Percentiles rank a stretch among this genome's conserved stretches.
Conservation (phyloP, 2,797 vertebrate species). For the Falco naumanni region DNA sequence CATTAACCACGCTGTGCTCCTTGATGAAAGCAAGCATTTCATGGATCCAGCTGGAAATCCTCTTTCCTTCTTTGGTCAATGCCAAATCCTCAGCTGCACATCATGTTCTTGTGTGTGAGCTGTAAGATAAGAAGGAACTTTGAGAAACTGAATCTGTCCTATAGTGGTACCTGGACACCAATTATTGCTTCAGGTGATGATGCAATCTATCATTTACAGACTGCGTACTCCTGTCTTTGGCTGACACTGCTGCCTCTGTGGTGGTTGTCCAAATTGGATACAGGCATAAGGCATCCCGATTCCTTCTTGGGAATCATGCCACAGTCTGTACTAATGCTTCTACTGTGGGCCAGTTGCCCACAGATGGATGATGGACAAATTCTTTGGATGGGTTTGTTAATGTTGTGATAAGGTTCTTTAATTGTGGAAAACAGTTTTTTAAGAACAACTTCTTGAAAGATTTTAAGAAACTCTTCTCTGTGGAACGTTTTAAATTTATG, state of each 20-base stretch:
- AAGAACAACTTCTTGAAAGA: not conserved
- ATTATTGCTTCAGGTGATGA: not conserved
- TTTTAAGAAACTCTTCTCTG: not conserved
- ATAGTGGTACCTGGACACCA: not conserved
- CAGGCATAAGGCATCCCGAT: not conserved
- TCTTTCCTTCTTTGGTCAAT: constrained; percentile 4
- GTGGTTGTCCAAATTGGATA: constrained; percentile 6
- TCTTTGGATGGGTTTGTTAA: not conserved
- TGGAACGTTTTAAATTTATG: not conserved
- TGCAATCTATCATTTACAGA: not conserved
- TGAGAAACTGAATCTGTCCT: not conserved
- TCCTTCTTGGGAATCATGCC: not conserved
- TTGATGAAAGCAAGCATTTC: not conserved
- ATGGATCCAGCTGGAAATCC: constrained; percentile 9
- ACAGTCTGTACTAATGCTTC: not conserved
- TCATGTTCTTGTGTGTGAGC: not conserved
- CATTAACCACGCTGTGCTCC: not conserved
- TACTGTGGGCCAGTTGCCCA: not conserved
- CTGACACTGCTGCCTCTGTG: not conserved
- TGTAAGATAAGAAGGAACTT: not conserved
- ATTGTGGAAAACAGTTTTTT: not conserved
- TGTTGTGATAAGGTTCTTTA: not conserved
- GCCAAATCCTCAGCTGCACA: constrained; percentile 15
- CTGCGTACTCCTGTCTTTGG: not conserved
- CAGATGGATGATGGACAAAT: not conserved